Evolutionary conservation across 2,888 invertebrate genomes (phyloP).

Genomic region (Plusia festucae): DNA sequence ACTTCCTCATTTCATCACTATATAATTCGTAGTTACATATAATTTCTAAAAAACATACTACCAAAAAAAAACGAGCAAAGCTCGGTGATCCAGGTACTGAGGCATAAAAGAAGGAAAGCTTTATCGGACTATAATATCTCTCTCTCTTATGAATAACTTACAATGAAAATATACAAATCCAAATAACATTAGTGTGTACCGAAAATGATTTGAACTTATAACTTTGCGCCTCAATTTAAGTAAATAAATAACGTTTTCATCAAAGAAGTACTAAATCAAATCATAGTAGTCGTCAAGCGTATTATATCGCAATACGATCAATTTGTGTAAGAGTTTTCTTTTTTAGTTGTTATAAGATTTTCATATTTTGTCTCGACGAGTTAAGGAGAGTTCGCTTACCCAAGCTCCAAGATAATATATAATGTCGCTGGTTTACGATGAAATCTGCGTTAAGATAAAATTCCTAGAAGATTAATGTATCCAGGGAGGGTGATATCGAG

Average conservation of each 20-base stretch:
- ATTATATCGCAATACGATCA: conserved; percentile 6
- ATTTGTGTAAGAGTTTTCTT: conserved; percentile 8
- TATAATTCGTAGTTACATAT: too few relatives aligned
- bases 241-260: neutral
- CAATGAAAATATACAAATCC: neutral
- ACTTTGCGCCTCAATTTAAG: neutral
- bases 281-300: neutral
- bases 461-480: neutral
- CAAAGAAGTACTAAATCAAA: conserved; percentile 1
- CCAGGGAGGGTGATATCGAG: neutral
- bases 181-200: neutral
- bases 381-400: neutral
- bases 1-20: too few relatives aligned
- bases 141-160: neutral
- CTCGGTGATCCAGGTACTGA: too few relatives aligned
- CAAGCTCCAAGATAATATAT: neutral
- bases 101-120: too few relatives aligned
- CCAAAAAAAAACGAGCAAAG: too few relatives aligned
- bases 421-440: neutral
- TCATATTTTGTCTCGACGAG: neutral
- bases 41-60: too few relatives aligned
- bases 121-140: too few relatives aligned
- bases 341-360: conserved; percentile 2
- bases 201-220: neutral
- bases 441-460: conserved; percentile 2